phyloP scores from a whole-genome alignment of 2,888 invertebrate species.

The Habrosyne pyritoides region DNA sequence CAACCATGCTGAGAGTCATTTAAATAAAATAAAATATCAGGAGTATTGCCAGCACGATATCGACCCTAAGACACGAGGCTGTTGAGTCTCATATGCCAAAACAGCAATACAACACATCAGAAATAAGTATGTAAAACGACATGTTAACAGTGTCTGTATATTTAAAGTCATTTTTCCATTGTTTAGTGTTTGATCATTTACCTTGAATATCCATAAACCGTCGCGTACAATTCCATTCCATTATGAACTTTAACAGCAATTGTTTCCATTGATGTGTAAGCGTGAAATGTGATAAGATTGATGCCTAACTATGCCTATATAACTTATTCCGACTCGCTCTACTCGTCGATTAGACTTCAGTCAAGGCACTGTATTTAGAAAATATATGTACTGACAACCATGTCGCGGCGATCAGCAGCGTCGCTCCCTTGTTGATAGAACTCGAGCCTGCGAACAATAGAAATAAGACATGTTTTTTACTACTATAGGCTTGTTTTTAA shows the following conservation, averaged over 20 bases:
- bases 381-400: slow-evolving; percentile 64
- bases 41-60: too few relatives aligned
- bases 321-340: slow-evolving; percentile 36
- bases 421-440: slow-evolving; percentile 32
- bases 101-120: too few relatives aligned
- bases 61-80: too few relatives aligned
- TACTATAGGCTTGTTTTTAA: too few relatives aligned
- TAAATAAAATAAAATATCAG: too few relatives aligned
- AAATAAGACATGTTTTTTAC: neutral
- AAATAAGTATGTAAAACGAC: too few relatives aligned
- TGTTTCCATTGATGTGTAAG: slow-evolving; percentile 24
- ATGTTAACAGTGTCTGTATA: too few relatives aligned
- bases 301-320: slow-evolving; percentile 49
- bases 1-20: too few relatives aligned
- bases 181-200: too few relatives aligned
- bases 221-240: neutral
- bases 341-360: slow-evolving; percentile 58
- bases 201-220: too few relatives aligned
- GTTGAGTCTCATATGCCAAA: too few relatives aligned
- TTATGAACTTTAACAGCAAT: slow-evolving; percentile 7
- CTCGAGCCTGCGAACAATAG: slow-evolving; percentile 54
- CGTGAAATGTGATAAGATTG: slow-evolving; percentile 28
- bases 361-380: slow-evolving; percentile 79
- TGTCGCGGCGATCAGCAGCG: slow-evolving; percentile 40
- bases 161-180: too few relatives aligned